These are phyloP conservation scores for Drosophila nr. perissopoda DNA, from an alignment of 2,888 invertebrate genomes.

Conservation along the genomic window DNA sequence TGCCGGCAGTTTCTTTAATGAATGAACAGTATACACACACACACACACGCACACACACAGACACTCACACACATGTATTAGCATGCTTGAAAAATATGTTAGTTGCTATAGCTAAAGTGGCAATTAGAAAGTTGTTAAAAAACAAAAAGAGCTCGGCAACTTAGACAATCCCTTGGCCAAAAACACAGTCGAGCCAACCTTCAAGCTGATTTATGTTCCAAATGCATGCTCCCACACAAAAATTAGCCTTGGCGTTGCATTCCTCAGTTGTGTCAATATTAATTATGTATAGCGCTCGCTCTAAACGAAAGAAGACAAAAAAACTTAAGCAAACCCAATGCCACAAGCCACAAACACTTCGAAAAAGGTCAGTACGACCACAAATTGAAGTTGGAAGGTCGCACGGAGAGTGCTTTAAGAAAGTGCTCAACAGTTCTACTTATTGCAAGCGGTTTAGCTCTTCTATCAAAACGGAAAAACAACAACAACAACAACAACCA, in stretches of 20 bases:
- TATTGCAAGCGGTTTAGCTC: constrained; percentile 15
- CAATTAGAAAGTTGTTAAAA: constrained; percentile 74
- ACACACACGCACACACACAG: constrained; percentile 5
- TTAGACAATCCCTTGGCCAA: constrained; percentile 25
- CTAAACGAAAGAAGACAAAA: background rate
- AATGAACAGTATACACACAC: constrained; percentile 60
- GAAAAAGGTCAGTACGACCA: constrained; percentile 32
- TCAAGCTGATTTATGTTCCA: constrained; percentile 71
- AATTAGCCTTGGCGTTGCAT: constrained; percentile 78
- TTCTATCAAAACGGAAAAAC: constrained; percentile 6
- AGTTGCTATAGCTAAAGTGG: constrained; percentile 60
- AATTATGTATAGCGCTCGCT: constrained; percentile 63
- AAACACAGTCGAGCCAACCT: constrained; percentile 22
- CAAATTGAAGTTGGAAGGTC: constrained; percentile 42
- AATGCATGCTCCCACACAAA: constrained; percentile 69
- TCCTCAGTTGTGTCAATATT: constrained; percentile 68
- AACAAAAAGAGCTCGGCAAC: constrained; percentile 57
- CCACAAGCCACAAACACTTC: background rate
- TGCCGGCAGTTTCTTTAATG: constrained; percentile 74
- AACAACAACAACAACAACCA: background rate
- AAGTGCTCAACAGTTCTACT: constrained; percentile 22
- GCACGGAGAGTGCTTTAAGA: constrained; percentile 29
- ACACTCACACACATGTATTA: background rate
- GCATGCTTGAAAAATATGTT: constrained; percentile 22
- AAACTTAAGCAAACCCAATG: background rate